phyloP scores from a whole-genome alignment of 1,140 invertebrate species.

The Drosophila albomicans region DNA sequence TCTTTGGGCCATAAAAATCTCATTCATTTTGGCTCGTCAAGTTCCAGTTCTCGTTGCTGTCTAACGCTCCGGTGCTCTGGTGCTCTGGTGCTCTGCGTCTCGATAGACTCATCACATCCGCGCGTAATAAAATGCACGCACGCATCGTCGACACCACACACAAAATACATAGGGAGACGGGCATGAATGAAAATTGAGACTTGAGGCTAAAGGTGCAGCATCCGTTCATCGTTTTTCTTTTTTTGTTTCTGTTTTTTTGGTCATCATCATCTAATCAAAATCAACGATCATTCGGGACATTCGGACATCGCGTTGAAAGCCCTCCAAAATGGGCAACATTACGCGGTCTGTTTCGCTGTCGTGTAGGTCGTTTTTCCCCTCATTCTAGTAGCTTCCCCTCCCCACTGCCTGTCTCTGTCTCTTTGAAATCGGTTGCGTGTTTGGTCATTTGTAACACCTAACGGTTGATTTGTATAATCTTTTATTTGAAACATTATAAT shows the following conservation, averaged over 20 bases:
- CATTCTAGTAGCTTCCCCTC: not conserved
- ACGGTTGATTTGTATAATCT: slow-evolving; percentile 75
- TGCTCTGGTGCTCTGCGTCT: slow-evolving; percentile 1
- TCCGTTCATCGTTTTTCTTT: slow-evolving; percentile 42
- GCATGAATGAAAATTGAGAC: slow-evolving; percentile 10
- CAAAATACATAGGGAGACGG: not conserved
- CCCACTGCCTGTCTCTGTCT: not conserved
- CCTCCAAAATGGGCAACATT: slow-evolving; percentile 46
- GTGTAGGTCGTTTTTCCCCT: slow-evolving; percentile 38
- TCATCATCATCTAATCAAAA: slow-evolving; percentile 68
- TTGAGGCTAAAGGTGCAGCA: slow-evolving; percentile 46
- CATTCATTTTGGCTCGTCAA: slow-evolving; percentile 7
- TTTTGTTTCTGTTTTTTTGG: not conserved
- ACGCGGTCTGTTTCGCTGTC: slow-evolving; percentile 31
- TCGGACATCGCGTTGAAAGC: slow-evolving; percentile 43
- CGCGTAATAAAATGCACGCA: slow-evolving; percentile 79
- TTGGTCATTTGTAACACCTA: slow-evolving; percentile 79
- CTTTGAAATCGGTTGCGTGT: slow-evolving; percentile 49
- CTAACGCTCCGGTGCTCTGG: not conserved
- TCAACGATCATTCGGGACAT: slow-evolving; percentile 48
- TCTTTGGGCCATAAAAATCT: slow-evolving; percentile 35
- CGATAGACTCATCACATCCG: slow-evolving; percentile 70
- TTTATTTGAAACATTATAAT: slow-evolving; percentile 65
- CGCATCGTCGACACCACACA: slow-evolving; percentile 62
- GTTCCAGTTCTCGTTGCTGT: not conserved